Percentiles rank a stretch among this genome's conserved stretches.
Evolutionary conservation across 2,797 vertebrate genomes (phyloP).

Genomic region (Amphiprion clarkii): DNA sequence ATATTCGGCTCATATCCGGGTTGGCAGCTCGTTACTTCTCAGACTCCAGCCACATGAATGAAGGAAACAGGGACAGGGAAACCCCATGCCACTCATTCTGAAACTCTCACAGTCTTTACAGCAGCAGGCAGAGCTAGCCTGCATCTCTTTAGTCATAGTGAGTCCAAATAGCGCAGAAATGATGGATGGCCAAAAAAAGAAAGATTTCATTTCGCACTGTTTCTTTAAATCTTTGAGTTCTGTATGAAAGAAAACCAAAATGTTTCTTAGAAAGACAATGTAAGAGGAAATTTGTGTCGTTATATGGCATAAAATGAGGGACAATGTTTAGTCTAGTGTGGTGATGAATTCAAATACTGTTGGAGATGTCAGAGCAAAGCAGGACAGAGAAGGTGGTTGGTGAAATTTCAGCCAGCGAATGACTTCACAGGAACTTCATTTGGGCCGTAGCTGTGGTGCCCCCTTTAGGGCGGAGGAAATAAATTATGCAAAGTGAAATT

Average conservation of each 20-base stretch:
- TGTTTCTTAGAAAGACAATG: neutral
- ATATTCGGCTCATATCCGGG: constrained; percentile 63
- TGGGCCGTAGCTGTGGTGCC: neutral
- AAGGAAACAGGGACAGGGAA: constrained; percentile 78
- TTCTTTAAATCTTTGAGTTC: neutral
- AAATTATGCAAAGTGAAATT: neutral
- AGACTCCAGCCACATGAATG: constrained; percentile 83
- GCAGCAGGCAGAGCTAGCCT: constrained; percentile 1
- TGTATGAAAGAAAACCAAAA: neutral
- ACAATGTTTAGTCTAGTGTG: neutral
- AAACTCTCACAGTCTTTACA: constrained; percentile 56
- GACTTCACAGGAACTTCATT: neutral
- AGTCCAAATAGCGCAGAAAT: constrained; percentile 17
- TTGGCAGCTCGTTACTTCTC: constrained; percentile 48
- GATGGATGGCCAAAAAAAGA: constrained; percentile 12
- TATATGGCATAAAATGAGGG: too few relatives aligned
- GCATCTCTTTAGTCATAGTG: constrained; percentile 11
- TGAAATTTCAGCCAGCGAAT: neutral
- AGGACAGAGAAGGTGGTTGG: neutral
- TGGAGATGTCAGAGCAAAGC: constrained; percentile 12
- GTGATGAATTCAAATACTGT: constrained; percentile 11
- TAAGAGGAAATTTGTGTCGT: neutral
- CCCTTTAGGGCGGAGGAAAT: neutral
- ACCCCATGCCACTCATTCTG: constrained; percentile 73
- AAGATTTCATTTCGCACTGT: too few relatives aligned